A percentile compares a stretch with the other conserved stretches of the same genome.
phyloP scores from a whole-genome alignment of 2,113 vertebrate genomes.

The Turnix velox region DNA sequence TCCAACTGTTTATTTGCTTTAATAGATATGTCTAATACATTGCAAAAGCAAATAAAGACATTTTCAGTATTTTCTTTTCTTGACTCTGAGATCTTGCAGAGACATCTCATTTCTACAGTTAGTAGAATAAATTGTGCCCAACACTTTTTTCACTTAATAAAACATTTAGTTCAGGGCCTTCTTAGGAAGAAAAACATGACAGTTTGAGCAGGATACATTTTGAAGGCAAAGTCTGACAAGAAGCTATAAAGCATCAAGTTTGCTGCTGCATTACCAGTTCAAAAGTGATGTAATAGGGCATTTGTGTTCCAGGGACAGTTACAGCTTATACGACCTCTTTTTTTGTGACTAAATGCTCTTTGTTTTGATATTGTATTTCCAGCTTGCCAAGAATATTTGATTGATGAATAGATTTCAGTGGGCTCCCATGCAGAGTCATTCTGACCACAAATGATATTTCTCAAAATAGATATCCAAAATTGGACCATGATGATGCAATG shows the following conservation, averaged over 20 bases:
- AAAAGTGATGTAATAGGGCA: no score
- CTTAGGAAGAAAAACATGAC: neutral
- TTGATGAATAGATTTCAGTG: neutral
- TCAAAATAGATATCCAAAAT: neutral
- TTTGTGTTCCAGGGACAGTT: neutral
- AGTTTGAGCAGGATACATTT: neutral
- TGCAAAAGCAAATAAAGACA: neutral
- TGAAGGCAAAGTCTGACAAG: neutral
- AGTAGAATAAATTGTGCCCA: neutral
- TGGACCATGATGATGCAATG: neutral
- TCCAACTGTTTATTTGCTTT: neutral
- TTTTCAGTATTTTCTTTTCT: neutral
- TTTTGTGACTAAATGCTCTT: neutral
- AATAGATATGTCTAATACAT: neutral
- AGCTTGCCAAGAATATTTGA: neutral
- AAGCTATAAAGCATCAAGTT: neutral
- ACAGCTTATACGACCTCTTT: neutral
- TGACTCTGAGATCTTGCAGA: neutral
- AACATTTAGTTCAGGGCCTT: neutral
- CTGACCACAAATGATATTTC: neutral
- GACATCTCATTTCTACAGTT: neutral
- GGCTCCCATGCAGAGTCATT: neutral
- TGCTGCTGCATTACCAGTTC: neutral
- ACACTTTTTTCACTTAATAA: neutral
- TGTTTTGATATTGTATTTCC: neutral